phyloP scores from a whole-genome alignment of 2,797 vertebrate species.

The Sorex maritimensis region DNA sequence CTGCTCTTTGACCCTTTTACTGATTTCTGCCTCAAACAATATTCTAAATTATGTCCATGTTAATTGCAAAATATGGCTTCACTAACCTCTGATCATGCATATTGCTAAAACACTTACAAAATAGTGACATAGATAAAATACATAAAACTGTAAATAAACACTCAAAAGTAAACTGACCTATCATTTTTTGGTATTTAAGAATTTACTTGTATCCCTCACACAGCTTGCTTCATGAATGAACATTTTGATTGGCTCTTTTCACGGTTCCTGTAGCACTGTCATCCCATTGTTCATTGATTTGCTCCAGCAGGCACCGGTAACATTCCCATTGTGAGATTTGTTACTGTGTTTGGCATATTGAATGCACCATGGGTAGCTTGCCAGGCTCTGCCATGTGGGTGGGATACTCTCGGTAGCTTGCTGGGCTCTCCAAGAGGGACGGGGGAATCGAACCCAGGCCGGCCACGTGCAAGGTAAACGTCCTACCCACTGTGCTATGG shows the following conservation, averaged over 20 bases:
- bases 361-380: too few species aligned
- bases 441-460: too few species aligned
- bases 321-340: too few species aligned
- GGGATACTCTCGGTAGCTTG: too few species aligned
- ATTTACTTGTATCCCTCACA: neutral
- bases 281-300: neutral
- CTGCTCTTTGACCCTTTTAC: accelerated
- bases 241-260: neutral
- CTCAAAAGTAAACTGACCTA: neutral
- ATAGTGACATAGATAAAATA: neutral
- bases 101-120: neutral
- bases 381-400: too few species aligned
- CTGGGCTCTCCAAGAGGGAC: too few species aligned
- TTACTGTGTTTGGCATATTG: too few species aligned
- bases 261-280: neutral
- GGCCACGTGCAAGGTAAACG: too few species aligned
- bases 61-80: neutral
- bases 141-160: neutral
- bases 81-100: neutral
- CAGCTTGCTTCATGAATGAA: neutral
- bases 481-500: too few species aligned
- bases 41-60: neutral
- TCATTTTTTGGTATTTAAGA: neutral
- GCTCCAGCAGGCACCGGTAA: too few species aligned
- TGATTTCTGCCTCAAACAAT: neutral